These are phyloP conservation scores for Holacanthus passer DNA, from an alignment of 2,113 vertebrate genomes.

Conservation along the genomic window DNA sequence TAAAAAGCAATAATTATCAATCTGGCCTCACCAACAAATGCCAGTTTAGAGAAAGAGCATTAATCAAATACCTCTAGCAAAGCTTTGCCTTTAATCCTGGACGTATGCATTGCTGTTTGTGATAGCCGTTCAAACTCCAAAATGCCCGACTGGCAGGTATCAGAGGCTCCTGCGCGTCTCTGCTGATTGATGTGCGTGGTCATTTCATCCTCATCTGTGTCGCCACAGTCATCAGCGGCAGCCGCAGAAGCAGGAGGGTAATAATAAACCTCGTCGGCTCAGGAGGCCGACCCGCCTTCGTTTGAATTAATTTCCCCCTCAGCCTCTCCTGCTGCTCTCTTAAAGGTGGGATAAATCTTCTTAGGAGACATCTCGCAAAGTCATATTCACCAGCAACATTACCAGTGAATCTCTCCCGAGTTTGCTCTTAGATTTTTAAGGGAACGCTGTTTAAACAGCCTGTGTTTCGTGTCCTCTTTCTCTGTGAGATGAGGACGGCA, in stretches of 20 bases:
- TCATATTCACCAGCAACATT: constrained; percentile 28
- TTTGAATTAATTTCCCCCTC: constrained; percentile 62
- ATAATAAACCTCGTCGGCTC: constrained; percentile 65
- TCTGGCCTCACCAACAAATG: constrained; percentile 11
- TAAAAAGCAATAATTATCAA: constrained; percentile 43
- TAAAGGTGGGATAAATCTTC: constrained; percentile 56
- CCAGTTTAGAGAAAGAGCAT: constrained; percentile 12
- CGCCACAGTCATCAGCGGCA: constrained; percentile 28
- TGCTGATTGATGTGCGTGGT: constrained; percentile 29
- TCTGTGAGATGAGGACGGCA: constrained; percentile 27
- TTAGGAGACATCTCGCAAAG: constrained; percentile 59
- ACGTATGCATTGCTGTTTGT: not conserved
- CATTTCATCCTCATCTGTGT: constrained; percentile 47
- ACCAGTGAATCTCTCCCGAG: constrained; percentile 46
- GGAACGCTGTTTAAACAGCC: constrained; percentile 40
- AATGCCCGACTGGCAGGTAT: not conserved
- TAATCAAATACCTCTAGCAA: not conserved
- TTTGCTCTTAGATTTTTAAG: constrained; percentile 21
- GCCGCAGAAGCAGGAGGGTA: constrained; percentile 39
- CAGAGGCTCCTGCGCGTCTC: constrained; percentile 31
- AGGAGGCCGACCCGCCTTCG: constrained; percentile 56
- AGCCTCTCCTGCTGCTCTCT: constrained; percentile 43
- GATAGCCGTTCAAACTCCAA: not conserved
- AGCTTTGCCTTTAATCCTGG: not conserved
- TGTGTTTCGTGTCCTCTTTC: constrained; percentile 20